Base-by-base conservation (phyloP, 2,888 invertebrate species). In the Cosmopolites sordidus region DNA sequence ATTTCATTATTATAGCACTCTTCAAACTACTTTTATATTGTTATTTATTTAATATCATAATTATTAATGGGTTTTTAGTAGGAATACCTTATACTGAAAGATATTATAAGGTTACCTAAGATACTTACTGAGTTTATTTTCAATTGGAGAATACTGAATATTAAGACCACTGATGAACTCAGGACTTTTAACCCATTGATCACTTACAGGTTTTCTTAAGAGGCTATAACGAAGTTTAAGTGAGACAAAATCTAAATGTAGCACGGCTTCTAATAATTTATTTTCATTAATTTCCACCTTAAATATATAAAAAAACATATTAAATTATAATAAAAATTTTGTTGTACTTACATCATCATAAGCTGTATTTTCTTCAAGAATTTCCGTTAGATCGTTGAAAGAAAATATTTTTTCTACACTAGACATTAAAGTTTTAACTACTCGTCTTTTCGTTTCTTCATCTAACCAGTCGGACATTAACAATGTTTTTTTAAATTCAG, bases 391-490 rank as follows among this genome's bases (percentile, higher is more conserved):
- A 49, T 68, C 64, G 16, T 62, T 58, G 51, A 67, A 63, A 41
- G 68, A 65, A 9, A 66, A 68, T 29, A 71, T 64, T 50, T 69
- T 65, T 50, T 65, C 68, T 1, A 59, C 60, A 42, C 68, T 69
- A 11, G 64, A 62, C 4, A 68, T 58, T 4, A 74, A 57, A 54
- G 67, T 69, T 54, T 68, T 66, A 40, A 64, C 51, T 16, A 70
- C 65, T 43, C 63, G 64, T 38, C 62, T 58, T 60, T 68, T 70
- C 4, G 71, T 69, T 55, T 65, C 60, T 22, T 61, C 58, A 57
- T 73, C 73, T 53, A 74, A 60, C 73, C 74, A 73, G 43, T 72
- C 66, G 41, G 68, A 58, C 52, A 62, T 59, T 39, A 63, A 55
- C 30, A 72, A 50, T 40, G 62, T 63, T 33, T 65, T 62, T 44